phyloP scores from a whole-genome alignment of 2,888 invertebrate species.

The Pheosia gnoma region DNA sequence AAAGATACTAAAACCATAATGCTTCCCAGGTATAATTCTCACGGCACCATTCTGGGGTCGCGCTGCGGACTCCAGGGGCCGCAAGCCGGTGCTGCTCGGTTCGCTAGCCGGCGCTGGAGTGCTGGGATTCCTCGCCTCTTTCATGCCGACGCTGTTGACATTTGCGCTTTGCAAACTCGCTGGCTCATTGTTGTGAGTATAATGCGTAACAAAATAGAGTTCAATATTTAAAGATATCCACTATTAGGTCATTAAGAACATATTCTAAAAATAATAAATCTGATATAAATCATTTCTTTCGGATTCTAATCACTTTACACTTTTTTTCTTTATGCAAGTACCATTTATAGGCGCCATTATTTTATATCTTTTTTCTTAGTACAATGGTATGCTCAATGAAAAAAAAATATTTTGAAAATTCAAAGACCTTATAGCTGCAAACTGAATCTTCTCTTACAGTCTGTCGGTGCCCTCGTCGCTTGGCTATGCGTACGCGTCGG shows the following conservation, averaged over 20 bases:
- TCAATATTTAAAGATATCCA: too few species aligned
- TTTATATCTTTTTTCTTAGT: too few species aligned
- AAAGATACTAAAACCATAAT: background rate
- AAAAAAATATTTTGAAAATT: too few species aligned
- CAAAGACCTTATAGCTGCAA: too few species aligned
- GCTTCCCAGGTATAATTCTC: slow-evolving; percentile 62
- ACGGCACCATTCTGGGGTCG: slow-evolving; percentile 76
- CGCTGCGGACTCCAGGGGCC: slow-evolving; percentile 64
- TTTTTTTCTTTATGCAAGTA: too few species aligned
- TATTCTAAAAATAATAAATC: too few species aligned
- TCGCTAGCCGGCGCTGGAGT: slow-evolving; percentile 57
- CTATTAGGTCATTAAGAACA: too few species aligned
- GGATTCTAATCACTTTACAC: too few species aligned
- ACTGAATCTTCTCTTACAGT: too few species aligned
- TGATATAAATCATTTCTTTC: too few species aligned
- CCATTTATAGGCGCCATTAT: too few species aligned
- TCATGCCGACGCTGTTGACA: slow-evolving; percentile 62
- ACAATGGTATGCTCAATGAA: too few species aligned
- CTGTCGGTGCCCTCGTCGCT: slow-evolving; percentile 6
- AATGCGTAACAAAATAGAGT: background rate
- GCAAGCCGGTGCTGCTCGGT: slow-evolving; percentile 64
- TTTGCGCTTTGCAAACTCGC: slow-evolving; percentile 66
- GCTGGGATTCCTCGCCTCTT: slow-evolving; percentile 58
- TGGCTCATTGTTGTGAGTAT: slow-evolving; percentile 72
- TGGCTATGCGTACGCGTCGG: slow-evolving; percentile 57